Conservation (phyloP, 2,797 vertebrate genomes). For the Remorina albescens region DNA sequence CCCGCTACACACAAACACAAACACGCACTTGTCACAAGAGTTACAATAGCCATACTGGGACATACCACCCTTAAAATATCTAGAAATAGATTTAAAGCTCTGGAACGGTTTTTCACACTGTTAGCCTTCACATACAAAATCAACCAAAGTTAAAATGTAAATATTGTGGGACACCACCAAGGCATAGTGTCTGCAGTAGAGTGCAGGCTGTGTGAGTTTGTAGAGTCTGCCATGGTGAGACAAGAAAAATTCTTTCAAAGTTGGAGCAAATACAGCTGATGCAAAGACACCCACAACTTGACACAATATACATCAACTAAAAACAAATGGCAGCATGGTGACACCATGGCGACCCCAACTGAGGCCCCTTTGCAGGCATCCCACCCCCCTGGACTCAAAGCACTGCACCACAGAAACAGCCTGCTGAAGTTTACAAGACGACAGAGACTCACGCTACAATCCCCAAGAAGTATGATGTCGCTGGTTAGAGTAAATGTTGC, state of each 20-base stretch:
- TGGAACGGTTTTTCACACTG: background rate
- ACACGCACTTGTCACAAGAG: constrained; percentile 43
- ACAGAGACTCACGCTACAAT: constrained; percentile 9
- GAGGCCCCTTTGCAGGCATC: constrained; percentile 29
- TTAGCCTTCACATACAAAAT: no score
- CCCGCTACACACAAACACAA: constrained; percentile 27
- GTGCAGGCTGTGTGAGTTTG: no score
- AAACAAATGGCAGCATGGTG: constrained; percentile 62
- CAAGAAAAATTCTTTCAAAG: constrained; percentile 42
- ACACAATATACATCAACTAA: constrained; percentile 41
- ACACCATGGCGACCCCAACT: constrained; percentile 51
- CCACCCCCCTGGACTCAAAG: constrained; percentile 6
- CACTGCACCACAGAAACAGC: constrained; percentile 22
- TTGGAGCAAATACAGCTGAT: constrained; percentile 64
- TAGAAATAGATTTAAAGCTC: background rate
- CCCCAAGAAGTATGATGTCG: background rate
- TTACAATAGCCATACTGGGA: constrained; percentile 9
- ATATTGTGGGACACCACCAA: no score
- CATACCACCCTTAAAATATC: background rate
- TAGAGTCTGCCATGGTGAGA: constrained; percentile 51
- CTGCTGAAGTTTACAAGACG: constrained; percentile 26
- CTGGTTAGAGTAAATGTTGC: constrained; percentile 1
- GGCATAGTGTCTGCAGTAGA: no score
- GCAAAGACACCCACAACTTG: constrained; percentile 33
- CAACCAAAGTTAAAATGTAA: no score